phyloP scores from a whole-genome alignment of 1,140 invertebrate genomes.

The Thaumetopoea pityocampa region DNA sequence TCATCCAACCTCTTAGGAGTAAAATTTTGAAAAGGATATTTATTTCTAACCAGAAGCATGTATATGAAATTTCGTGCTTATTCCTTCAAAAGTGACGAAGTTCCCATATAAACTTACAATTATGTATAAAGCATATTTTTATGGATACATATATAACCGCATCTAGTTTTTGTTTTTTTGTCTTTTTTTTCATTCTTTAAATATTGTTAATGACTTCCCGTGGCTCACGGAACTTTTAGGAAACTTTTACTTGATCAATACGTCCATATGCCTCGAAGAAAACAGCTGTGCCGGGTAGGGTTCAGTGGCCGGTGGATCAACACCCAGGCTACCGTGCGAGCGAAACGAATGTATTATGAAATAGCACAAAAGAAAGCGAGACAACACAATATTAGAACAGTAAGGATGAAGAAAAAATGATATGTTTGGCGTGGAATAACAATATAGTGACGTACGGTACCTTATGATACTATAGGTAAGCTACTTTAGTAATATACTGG shows the following conservation, averaged over 20 bases:
- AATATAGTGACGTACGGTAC: constrained; percentile 29
- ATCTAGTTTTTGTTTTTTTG: no score
- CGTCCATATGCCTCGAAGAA: constrained; percentile 32
- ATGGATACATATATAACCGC: no score
- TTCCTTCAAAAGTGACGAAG: no score
- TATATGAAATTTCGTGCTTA: no score
- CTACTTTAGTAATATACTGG: no score
- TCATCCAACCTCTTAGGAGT: no score
- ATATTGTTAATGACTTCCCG: constrained; percentile 3
- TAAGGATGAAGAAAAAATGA: constrained; percentile 40
- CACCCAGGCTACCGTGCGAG: constrained; percentile 37
- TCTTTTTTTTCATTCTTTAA: constrained; percentile 7
- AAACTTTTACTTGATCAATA: constrained; percentile 12
- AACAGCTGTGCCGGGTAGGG: constrained; percentile 45
- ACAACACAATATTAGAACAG: constrained; percentile 31
- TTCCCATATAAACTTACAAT: no score
- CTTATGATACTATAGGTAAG: no score
- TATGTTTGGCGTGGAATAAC: constrained; percentile 40
- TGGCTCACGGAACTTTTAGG: constrained; percentile 7
- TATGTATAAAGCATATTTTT: no score
- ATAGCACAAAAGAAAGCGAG: constrained; percentile 19
- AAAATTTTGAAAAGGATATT: no score
- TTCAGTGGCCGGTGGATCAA: constrained; percentile 46
- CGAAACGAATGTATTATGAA: constrained; percentile 21
- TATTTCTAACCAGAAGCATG: no score